Base-by-base conservation (phyloP, 2,888 invertebrate species). In the Ditula angustiorana region DNA sequence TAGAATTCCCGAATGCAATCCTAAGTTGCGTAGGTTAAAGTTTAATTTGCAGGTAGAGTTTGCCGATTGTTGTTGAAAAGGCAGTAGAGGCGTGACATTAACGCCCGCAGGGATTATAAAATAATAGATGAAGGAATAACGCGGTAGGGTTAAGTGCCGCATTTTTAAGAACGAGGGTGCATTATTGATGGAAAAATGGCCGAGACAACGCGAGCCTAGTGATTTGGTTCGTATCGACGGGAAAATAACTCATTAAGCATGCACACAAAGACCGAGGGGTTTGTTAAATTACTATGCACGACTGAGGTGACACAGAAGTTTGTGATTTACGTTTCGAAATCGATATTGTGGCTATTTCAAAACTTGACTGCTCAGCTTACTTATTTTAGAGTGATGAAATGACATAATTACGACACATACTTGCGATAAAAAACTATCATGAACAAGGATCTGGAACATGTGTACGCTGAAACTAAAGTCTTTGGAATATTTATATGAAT, bases 31-130 rank as follows among this genome's bases (percentile, higher is more conserved):
- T 61, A 4, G 35, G 67, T 72, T 78, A 82, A 28, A 35, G 11
- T 13, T 13, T 59, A 10, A 35, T 66, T 44, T 59, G 67, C 67
- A 72, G 77, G 77, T 78, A 80, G 85, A 80, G 79, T 81, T 82
- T 81, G 79, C 76, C 85, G 50, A 44, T 52, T 58, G 85, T 88
- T 87, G 85, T 85, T 79, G 82, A 85, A 84, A 84, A 83, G 77
- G 85, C 77, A 76, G 80, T 79, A 79, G 82, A 92, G 92, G 92
- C 92, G 92, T 91, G 90, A 92, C 90, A 90, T 90, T 92, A 82
- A 81, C 91, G 87, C 91, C 89, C 83, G 83, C 73, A 74, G 82
- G 87, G 86, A 83, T 85, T 85, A 83, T 83, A 74, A 87, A 90
- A 90, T 90, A 85, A 89, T 88, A 78, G 75, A 88, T 87, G 88